Evolutionary conservation across 2,888 invertebrate species (phyloP), one percentile per base, ranked within the genome.

Genomic region (Crocallis elinguaria): DNA sequence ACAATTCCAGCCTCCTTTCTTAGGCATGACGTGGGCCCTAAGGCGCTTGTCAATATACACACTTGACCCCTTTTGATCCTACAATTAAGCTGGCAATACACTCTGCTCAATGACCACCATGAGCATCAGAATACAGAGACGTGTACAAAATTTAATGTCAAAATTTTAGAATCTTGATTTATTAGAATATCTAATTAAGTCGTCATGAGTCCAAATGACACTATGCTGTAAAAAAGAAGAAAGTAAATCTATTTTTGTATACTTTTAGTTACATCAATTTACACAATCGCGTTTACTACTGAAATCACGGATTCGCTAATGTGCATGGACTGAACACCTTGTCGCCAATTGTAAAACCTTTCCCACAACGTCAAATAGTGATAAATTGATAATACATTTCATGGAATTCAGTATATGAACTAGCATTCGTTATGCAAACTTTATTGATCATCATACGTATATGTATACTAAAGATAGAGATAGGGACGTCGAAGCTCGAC

Each of bases 21-120:
- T 70, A 77, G 79, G 72, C 75, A 87, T 89, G 88, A 88, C 86
- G 89, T 84, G 77, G 79, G 84, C 81, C 87, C 88, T 87, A 84
- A 85, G 83, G 86, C 88, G 84, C 83, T 86, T 85, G 85, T 86
- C 88, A 89, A 87, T 86, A 84, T 85, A 87, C 82, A 88, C 90
- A 91, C 84, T 91, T 91, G 88, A 91, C 90, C 91, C 90, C 91
- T 86, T 89, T 91, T 91, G 91, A 91, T 90, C 91, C 76, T 76
- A 86, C 91, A 89, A 91, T 91, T 90, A 89, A 85, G 84, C 85
- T 82, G 79, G 79, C 81, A 78, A 86, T 85, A 57, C 54, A 85
- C 84, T 78, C 76, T 66, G 71, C 65, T 71, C 69, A 64, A 65
- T 69, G 66, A 42, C 46, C 52, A 51, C 44, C 45, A 50, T 33